A percentile compares a stretch with the other conserved stretches of the same genome.
Evolutionary conservation across 2,888 invertebrate species (phyloP).

Genomic region (Sphinx pinastri): DNA sequence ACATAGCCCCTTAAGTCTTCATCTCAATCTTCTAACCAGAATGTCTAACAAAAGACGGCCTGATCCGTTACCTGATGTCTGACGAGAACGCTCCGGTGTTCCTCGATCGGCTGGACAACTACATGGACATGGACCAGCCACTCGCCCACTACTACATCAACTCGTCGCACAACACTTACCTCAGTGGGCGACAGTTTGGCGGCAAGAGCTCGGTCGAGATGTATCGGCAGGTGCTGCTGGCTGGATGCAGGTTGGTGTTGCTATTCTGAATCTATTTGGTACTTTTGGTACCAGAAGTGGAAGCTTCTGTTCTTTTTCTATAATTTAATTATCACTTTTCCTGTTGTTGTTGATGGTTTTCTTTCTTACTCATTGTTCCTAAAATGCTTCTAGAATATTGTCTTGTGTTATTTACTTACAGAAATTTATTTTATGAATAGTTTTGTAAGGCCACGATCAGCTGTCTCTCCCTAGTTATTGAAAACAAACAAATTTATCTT

Average conservation of each 20-base stretch:
- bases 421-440: too few species aligned
- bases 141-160: constrained; percentile 99
- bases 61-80: constrained; percentile 99
- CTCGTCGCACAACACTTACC: constrained; percentile 98
- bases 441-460: too few species aligned
- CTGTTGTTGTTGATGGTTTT: background rate
- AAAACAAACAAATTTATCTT: too few species aligned
- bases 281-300: too few species aligned
- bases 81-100: constrained; percentile 99
- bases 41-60: constrained; percentile 95
- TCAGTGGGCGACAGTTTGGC: constrained; percentile 97
- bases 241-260: constrained; percentile 94
- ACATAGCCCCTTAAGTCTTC: too few species aligned
- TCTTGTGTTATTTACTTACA: too few species aligned
- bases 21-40: constrained; percentile 74
- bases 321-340: too few species aligned
- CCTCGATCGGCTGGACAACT: constrained; percentile 97
- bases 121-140: constrained; percentile 99
- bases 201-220: constrained; percentile 99
- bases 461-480: too few species aligned
- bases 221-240: constrained; percentile 98
- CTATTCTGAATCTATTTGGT: too few species aligned
- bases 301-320: too few species aligned
- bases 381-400: too few species aligned
- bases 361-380: too few species aligned